Evolutionary conservation across 2,888 invertebrate species (phyloP).

Genomic region (Oscheius sp.): DNA sequence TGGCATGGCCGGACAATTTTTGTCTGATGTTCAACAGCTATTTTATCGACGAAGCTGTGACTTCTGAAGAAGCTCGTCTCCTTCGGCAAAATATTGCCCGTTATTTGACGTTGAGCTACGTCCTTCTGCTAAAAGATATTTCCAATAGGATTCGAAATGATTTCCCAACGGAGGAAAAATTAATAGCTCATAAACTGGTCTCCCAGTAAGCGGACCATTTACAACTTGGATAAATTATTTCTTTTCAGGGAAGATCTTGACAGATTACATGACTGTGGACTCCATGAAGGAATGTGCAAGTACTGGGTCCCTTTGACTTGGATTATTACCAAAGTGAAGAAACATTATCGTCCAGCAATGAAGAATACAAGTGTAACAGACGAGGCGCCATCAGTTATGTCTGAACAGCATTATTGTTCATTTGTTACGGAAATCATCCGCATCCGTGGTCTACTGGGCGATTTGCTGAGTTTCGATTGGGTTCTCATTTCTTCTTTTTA

Average conservation of each 20-base stretch:
- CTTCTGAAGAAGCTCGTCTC: neutral
- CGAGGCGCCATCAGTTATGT: constrained; percentile 2
- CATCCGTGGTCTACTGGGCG: constrained; percentile 44
- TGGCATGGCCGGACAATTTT: constrained; percentile 54
- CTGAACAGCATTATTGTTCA: constrained; percentile 9
- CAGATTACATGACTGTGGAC: constrained; percentile 39
- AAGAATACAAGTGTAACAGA: neutral
- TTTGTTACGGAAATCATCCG: constrained; percentile 36
- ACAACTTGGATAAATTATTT: constrained; percentile 37
- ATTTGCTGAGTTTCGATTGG: constrained; percentile 55
- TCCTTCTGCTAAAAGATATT: constrained; percentile 49
- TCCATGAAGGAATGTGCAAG: constrained; percentile 28
- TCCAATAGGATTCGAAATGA: constrained; percentile 42
- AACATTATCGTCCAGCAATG: neutral
- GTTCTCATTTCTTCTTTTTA: constrained; percentile 57
- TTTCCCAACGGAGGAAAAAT: constrained; percentile 42
- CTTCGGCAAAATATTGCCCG: constrained; percentile 41
- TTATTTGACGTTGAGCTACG: constrained; percentile 49
- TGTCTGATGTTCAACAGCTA: constrained; percentile 43
- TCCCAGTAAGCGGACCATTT: too few species aligned
- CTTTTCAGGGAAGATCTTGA: constrained; percentile 9
- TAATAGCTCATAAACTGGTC: too few species aligned
- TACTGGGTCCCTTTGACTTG: constrained; percentile 55
- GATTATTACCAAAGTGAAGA: constrained; percentile 47
- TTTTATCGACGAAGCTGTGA: constrained; percentile 40